Evolutionary conservation across 2,113 vertebrate genomes (phyloP), one percentile per base, ranked within the genome.

Genomic region (Mastomys natalensis): DNA sequence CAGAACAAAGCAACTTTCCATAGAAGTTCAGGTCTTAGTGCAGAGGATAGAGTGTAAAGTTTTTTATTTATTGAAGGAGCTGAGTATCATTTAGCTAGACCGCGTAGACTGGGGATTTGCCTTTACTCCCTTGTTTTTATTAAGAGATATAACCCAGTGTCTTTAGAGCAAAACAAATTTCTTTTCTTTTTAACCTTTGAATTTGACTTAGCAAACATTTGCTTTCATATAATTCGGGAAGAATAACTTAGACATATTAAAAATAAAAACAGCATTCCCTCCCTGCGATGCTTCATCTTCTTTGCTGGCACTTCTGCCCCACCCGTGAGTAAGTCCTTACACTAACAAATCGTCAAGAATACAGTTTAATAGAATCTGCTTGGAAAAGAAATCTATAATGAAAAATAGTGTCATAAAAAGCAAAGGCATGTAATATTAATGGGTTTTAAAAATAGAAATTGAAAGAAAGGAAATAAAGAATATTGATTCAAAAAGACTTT

Each of bases 311-410:
- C 11, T 37, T 96, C 16, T 45, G 29, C 29, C 78, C 70, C 34
- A 37, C 53, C 4, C 5, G 24, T 48, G 51, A 91, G 40, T 5
- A 90, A 15, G 51, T 96, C 94, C 66, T 89, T 58, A 80, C 17
- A 51, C 6, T 17, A 86, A 93, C 45, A 78, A 93, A 84, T 17
- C 21, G 6, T 89, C 34, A 51, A 85, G 45, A 96, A 85, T 45
- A 3, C 9, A 5, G 24, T 45, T 64, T 95, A 86, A 88, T 93
- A 90, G 89, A 92, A 89, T 66, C 37, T 31, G 84, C 80, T 96
- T 92, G 78, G 53, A n/a, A 90, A 95, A 94, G 90, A 92, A 96
- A 90, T 86, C 92, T 85, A 66, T 93, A 93, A 93, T 90, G 92
- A 93, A 45, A 95, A 95, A 92, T 92, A 48, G 34, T 55, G 19